These are phyloP conservation scores for Epinephelus fuscoguttatus DNA, from an alignment of 2,113 vertebrate species.

Conservation along the genomic window DNA sequence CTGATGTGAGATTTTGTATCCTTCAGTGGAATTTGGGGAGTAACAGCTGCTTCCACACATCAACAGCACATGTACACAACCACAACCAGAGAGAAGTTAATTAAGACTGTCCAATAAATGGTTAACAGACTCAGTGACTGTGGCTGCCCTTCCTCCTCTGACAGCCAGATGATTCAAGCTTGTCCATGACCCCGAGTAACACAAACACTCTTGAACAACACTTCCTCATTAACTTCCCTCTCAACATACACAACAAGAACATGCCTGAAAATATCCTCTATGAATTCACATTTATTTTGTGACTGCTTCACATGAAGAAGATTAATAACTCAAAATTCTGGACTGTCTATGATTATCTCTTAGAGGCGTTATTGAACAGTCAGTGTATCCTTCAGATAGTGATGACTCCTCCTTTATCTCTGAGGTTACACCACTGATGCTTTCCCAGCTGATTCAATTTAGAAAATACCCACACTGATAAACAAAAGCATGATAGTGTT, in stretches of 20 bases:
- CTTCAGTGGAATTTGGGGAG: neutral
- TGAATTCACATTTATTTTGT: neutral
- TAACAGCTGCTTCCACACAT: neutral
- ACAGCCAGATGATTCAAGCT: constrained; percentile 38
- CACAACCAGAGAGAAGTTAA: constrained; percentile 3
- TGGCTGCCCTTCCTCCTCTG: constrained; percentile 7
- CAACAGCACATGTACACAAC: neutral
- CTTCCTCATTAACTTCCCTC: constrained; percentile 28
- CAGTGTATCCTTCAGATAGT: neutral
- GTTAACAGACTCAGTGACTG: constrained; percentile 3
- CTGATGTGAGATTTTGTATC: neutral
- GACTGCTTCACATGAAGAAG: neutral
- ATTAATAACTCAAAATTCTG: neutral
- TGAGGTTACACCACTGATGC: constrained; percentile 6
- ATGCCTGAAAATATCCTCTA: neutral
- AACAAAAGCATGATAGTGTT: constrained; percentile 21
- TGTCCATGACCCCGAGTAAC: constrained; percentile 5
- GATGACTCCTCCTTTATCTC: constrained; percentile 9
- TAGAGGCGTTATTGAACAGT: neutral
- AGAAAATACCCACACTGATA: constrained; percentile 39
- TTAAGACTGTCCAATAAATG: constrained; percentile 9
- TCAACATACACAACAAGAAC: neutral
- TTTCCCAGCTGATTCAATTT: constrained; percentile 22
- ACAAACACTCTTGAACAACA: constrained; percentile 9
- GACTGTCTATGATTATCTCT: neutral